A percentile compares a stretch with the other conserved stretches of the same genome.
These are phyloP conservation scores for Pristionchus arcanus DNA, from an alignment of 2,888 invertebrate genomes.

Conservation along the genomic window DNA sequence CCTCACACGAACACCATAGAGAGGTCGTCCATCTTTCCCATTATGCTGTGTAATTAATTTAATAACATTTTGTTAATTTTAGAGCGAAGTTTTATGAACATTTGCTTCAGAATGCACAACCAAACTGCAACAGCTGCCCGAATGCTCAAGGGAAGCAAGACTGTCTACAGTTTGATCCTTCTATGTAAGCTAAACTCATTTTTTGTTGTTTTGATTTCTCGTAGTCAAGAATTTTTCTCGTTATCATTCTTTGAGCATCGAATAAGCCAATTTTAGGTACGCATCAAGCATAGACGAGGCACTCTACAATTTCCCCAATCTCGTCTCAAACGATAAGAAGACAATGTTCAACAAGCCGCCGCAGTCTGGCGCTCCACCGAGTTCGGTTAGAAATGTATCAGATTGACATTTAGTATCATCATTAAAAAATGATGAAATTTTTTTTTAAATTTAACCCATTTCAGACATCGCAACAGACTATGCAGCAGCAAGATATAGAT, in stretches of 20 bases:
- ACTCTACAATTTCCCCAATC: constrained; percentile 50
- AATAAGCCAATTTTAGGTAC: background rate
- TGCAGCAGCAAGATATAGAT: constrained; percentile 27
- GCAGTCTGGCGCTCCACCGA: background rate
- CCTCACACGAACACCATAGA: constrained; percentile 8
- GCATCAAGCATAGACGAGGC: constrained; percentile 46
- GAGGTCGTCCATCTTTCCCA: background rate
- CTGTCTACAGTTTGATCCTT: constrained; percentile 17
- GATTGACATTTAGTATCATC: too few species aligned
- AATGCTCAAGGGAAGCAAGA: constrained; percentile 12
- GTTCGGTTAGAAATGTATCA: background rate
- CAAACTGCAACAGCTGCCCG: constrained; percentile 27
- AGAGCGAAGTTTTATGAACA: background rate
- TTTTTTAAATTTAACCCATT: background rate
- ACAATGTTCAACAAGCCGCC: background rate
- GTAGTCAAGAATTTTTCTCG: background rate
- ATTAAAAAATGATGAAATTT: background rate
- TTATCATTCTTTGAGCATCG: background rate
- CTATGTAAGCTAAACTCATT: background rate
- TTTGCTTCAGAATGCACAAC: background rate
- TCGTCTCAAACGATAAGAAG: constrained; percentile 38
- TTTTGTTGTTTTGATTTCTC: background rate
- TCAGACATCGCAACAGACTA: background rate
- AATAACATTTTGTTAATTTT: background rate
- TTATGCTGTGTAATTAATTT: background rate